These are phyloP conservation scores for Troglohyphantes excavatus DNA, from an alignment of 2,888 invertebrate genomes.

Conservation along the genomic window DNA sequence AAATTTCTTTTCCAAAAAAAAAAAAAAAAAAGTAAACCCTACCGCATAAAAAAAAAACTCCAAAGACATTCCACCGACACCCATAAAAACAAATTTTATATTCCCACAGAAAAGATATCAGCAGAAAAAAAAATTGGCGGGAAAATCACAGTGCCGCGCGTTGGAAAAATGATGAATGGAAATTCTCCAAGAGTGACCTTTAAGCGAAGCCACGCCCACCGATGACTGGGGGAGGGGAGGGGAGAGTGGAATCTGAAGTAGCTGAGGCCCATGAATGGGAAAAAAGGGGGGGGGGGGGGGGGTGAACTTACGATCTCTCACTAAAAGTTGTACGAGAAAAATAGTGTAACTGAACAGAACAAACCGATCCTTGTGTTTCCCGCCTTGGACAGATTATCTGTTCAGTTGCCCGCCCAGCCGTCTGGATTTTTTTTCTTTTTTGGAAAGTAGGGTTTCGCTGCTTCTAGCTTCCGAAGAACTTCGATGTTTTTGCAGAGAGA, in stretches of 20 bases:
- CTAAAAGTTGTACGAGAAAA: conserved; percentile 23
- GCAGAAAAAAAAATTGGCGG: conserved; percentile 33
- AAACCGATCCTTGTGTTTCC: not conserved
- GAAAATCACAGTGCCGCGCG: conserved; percentile 16
- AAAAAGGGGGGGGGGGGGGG: not conserved
- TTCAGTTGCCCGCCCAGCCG: too few relatives aligned
- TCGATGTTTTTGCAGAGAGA: too few relatives aligned
- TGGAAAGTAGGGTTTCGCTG: too few relatives aligned
- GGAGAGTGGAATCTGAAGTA: conserved; percentile 2
- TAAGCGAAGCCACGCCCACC: conserved; percentile 48
- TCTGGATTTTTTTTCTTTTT: not conserved
- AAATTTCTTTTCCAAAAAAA: not conserved
- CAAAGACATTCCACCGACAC: not conserved
- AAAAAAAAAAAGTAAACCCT: not conserved
- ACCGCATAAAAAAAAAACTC: not conserved
- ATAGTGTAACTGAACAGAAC: conserved; percentile 39
- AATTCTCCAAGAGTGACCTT: conserved; percentile 66
- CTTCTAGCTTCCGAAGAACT: too few relatives aligned
- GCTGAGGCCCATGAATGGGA: conserved; percentile 14
- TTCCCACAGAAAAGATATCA: not conserved
- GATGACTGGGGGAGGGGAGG: not conserved
- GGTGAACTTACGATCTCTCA: conserved; percentile 11
- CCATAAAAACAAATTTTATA: not conserved
- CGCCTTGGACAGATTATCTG: too few relatives aligned
- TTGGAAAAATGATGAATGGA: conserved; percentile 63